A percentile compares a stretch with the other conserved stretches of the same genome.
Evolutionary conservation across 2,113 vertebrate genomes (phyloP).

Genomic region (Neopipo cinnamomea): DNA sequence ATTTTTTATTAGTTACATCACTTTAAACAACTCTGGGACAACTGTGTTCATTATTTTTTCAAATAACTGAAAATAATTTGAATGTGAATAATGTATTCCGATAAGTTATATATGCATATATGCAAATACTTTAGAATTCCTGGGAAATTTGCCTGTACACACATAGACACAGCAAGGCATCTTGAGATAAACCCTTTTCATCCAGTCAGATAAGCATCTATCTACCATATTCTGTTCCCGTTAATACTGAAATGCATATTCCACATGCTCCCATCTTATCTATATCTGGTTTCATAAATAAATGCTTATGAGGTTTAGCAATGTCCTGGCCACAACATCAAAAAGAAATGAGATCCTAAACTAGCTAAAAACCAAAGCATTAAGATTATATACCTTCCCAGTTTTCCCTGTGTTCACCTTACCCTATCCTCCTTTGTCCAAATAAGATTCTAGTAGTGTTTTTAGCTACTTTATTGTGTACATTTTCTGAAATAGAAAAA

Average conservation of each 20-base stretch:
- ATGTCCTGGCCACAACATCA: not conserved
- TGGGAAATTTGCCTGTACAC: not conserved
- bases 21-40: not conserved
- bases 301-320: not conserved
- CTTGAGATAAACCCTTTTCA: not conserved
- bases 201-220: not conserved
- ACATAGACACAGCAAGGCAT: fast-evolving
- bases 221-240: not conserved
- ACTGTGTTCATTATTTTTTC: not conserved
- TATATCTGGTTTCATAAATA: not conserved
- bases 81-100: not conserved
- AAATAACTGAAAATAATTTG: not conserved
- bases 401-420: not conserved
- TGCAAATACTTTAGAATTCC: not conserved
- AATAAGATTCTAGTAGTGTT: not conserved
- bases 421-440: not conserved
- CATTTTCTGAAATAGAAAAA: not conserved
- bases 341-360: not conserved
- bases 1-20: not conserved
- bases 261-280: not conserved
- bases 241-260: not conserved
- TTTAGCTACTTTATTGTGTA: not conserved
- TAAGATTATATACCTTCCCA: not conserved
- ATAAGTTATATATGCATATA: not conserved
- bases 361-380: not conserved